A percentile compares a stretch with the other conserved stretches of the same genome.
Evolutionary conservation across 2,888 invertebrate genomes (phyloP).

Genomic region (Orchestes rusci): DNA sequence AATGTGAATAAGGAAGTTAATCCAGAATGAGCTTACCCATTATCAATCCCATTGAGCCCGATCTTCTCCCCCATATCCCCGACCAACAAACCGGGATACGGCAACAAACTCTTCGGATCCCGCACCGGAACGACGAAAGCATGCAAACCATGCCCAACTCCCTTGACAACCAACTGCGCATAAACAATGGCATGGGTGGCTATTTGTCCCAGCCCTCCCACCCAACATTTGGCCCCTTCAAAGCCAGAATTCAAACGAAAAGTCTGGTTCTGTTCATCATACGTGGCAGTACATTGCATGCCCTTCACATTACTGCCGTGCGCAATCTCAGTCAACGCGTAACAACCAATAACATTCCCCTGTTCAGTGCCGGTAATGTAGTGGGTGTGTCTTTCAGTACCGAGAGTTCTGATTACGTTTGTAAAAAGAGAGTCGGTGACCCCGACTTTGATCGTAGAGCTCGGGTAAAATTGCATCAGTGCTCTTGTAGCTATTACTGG

Average conservation of each 20-base stretch:
- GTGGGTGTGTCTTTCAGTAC: conserved; percentile 55
- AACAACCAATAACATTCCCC: conserved; percentile 57
- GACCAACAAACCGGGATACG: conserved; percentile 72
- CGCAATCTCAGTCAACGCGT: conserved; percentile 81
- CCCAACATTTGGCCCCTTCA: conserved; percentile 81
- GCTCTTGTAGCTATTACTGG: conserved; percentile 48
- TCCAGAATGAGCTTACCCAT: conserved; percentile 90
- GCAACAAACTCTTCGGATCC: conserved; percentile 61
- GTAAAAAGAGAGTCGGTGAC: conserved; percentile 58
- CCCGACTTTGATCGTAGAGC: conserved; percentile 58
- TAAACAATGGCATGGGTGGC: conserved; percentile 43
- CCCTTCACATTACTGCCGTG: conserved; percentile 88
- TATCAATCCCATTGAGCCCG: conserved; percentile 87
- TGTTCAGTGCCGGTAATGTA: conserved; percentile 45
- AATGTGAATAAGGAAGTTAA: neutral
- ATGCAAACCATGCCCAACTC: conserved; percentile 75
- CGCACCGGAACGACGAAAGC: conserved; percentile 83
- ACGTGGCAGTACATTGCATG: conserved; percentile 81
- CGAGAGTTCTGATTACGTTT: conserved; percentile 57
- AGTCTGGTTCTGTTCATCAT: conserved; percentile 61
- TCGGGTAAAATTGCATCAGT: conserved; percentile 54
- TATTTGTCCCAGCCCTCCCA: conserved; percentile 45
- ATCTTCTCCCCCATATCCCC: conserved; percentile 93
- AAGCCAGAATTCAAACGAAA: conserved; percentile 68
- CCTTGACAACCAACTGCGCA: conserved; percentile 78